phyloP scores from a whole-genome alignment of 2,113 vertebrate species.

The Atractosteus spatula region DNA sequence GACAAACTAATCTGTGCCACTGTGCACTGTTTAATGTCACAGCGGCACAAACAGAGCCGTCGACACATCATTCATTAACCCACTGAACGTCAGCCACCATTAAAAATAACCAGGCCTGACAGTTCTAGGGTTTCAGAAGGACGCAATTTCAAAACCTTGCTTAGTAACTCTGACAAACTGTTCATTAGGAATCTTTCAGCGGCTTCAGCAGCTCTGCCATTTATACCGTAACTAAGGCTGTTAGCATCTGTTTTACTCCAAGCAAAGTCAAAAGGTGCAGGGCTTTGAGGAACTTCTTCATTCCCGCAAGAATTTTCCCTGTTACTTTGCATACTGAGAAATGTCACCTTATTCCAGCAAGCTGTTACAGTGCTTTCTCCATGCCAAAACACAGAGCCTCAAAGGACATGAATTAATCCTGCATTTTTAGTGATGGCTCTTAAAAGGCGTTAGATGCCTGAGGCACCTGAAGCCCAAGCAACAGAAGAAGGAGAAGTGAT shows the following conservation, averaged over 20 bases:
- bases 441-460: conserved; percentile 88
- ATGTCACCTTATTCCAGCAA: conserved; percentile 88
- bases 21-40: conserved; percentile 13
- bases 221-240: conserved; percentile 46
- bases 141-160: conserved; percentile 16
- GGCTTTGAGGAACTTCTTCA: conserved; percentile 56
- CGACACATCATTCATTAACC: conserved; percentile 33
- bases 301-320: conserved; percentile 62
- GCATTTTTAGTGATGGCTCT: conserved; percentile 82
- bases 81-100: conserved; percentile 26
- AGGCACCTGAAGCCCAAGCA: conserved; percentile 70
- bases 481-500: conserved; percentile 64
- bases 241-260: conserved; percentile 70
- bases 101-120: conserved; percentile 37
- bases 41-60: conserved; percentile 23
- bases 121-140: conserved; percentile 27
- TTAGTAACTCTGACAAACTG: conserved; percentile 2
- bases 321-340: conserved; percentile 79
- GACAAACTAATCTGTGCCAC: conserved; percentile 27
- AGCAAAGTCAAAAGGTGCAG: conserved; percentile 68
- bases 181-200: conserved; percentile 17
- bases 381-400: conserved; percentile 81
- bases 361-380: conserved; percentile 72
- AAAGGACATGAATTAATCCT: conserved; percentile 80
- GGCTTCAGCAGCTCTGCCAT: conserved; percentile 28